These are phyloP conservation scores for Hedychridium roseum DNA, from an alignment of 2,888 invertebrate species.

Conservation along the genomic window DNA sequence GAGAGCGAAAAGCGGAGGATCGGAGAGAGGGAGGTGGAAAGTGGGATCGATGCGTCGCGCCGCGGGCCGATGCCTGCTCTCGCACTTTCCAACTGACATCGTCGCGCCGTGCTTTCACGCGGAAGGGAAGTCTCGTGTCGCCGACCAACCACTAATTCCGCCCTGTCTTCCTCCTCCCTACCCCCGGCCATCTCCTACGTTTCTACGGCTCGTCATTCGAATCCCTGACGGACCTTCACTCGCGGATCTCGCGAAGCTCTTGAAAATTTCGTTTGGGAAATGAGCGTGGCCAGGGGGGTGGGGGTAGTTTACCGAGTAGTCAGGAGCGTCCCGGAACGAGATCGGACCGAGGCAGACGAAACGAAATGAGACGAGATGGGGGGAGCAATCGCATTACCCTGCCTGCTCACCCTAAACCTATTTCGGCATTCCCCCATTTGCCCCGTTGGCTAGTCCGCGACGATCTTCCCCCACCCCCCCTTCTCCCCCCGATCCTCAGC, in stretches of 20 bases:
- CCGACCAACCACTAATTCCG: conserved; percentile 6
- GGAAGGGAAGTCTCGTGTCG: conserved; percentile 23
- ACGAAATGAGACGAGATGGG: conserved; percentile 47
- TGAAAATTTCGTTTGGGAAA: too few relatives aligned
- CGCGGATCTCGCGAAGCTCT: too few relatives aligned
- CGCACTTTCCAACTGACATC: conserved; percentile 53
- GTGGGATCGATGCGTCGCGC: conserved; percentile 61
- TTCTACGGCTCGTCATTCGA: too few relatives aligned
- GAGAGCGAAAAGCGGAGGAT: conserved; percentile 39
- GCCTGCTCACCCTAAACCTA: conserved; percentile 49
- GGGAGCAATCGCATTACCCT: conserved; percentile 54
- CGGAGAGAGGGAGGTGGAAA: conserved; percentile 42
- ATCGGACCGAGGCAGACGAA: too few relatives aligned
- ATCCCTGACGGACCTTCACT: too few relatives aligned
- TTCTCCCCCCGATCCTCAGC: not conserved
- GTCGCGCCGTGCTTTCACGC: conserved; percentile 31
- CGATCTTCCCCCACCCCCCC: not conserved
- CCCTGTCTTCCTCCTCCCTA: not conserved
- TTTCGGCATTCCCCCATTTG: conserved; percentile 39
- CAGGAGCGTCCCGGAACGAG: too few relatives aligned
- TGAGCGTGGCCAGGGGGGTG: too few relatives aligned
- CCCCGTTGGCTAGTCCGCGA: not conserved
- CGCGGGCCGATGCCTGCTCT: conserved; percentile 55
- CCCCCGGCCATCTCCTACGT: not conserved
- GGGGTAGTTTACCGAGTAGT: too few relatives aligned